A percentile compares a stretch with the other conserved stretches of the same genome.
phyloP scores from a whole-genome alignment of 2,113 vertebrate species.

The Scartelaos histophorus region DNA sequence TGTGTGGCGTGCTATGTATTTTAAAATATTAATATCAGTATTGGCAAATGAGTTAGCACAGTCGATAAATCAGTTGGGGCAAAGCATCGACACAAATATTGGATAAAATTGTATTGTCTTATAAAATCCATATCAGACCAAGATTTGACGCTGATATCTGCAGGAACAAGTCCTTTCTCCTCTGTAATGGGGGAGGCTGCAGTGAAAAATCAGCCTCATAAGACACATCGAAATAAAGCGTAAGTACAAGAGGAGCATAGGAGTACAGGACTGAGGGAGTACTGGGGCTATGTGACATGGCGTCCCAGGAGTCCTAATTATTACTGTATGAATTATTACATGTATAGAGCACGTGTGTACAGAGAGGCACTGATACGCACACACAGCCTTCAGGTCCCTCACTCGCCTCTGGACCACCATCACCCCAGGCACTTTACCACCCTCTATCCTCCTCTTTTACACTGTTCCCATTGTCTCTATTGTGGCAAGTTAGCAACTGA shows the following conservation, averaged over 20 bases:
- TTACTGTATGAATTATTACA: constrained; percentile 76
- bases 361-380: constrained; percentile 20
- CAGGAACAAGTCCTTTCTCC: background rate
- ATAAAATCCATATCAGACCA: background rate
- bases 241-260: constrained; percentile 23
- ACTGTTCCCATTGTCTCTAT: constrained; percentile 25
- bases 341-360: constrained; percentile 52
- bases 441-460: constrained; percentile 27
- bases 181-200: constrained; percentile 14
- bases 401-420: constrained; percentile 13
- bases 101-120: too few relatives aligned
- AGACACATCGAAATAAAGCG: constrained; percentile 29
- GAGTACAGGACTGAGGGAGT: constrained; percentile 43
- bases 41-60: too few relatives aligned
- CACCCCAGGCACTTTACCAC: constrained; percentile 10
- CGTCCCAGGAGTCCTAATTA: constrained; percentile 72
- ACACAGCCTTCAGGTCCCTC: constrained; percentile 54
- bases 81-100: too few relatives aligned
- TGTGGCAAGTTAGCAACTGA: background rate
- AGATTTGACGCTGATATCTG: background rate
- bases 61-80: too few relatives aligned
- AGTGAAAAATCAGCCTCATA: constrained; percentile 34
- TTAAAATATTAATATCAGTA: too few relatives aligned
- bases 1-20: too few relatives aligned
- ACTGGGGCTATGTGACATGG: constrained; percentile 56